Conservation (phyloP, 2,888 invertebrate genomes). For the Octonoba sinensis region DNA sequence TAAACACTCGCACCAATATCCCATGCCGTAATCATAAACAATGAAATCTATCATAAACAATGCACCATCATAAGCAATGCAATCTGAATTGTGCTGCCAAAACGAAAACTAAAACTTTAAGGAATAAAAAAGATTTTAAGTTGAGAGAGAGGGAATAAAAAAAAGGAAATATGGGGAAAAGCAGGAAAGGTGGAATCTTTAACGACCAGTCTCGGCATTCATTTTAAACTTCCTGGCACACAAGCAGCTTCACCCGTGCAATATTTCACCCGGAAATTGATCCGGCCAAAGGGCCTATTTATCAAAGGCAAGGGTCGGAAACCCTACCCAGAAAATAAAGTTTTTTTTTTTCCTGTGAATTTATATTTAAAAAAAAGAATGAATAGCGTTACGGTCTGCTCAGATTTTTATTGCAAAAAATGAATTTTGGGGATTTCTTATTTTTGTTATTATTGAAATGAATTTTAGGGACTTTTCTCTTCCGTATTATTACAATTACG, state of each 20-base stretch:
- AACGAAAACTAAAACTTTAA: no score
- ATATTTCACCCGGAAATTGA: slow-evolving; percentile 53
- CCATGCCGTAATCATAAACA: no score
- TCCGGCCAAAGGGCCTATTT: slow-evolving; percentile 31
- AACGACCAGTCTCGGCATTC: slow-evolving; percentile 19
- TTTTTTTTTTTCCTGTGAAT: no score
- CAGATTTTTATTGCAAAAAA: slow-evolving; percentile 1
- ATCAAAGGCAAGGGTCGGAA: slow-evolving; percentile 22
- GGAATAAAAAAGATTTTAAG: no score
- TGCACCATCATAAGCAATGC: no score
- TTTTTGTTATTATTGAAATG: no score
- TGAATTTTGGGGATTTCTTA: no score
- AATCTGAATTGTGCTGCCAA: no score
- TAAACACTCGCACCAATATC: no score
- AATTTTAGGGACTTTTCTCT: no score
- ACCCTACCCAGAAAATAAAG: neutral
- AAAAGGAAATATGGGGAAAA: neutral
- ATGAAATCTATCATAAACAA: no score
- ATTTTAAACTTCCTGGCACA: slow-evolving; percentile 35
- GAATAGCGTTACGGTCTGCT: neutral
- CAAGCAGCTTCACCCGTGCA: slow-evolving; percentile 15
- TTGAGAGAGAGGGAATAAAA: neutral
- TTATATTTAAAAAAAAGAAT: neutral
- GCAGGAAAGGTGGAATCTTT: neutral
- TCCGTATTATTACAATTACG: no score